phyloP scores from a whole-genome alignment of 1,140 invertebrate species.

The Parapsyche elsis region DNA sequence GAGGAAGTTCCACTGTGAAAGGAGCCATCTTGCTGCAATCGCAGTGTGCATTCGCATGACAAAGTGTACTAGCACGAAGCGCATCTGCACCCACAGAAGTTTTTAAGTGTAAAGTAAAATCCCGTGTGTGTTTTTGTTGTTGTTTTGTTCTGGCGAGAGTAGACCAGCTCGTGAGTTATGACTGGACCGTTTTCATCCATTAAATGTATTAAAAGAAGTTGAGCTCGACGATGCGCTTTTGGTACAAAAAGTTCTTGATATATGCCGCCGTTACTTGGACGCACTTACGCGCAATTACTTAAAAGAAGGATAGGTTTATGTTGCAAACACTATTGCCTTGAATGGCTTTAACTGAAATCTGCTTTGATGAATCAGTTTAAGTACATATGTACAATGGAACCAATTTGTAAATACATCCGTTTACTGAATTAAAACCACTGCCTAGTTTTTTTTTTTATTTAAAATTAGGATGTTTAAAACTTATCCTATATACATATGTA shows the following conservation, averaged over 20 bases:
- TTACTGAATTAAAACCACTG: no score
- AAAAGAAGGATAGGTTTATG: neutral
- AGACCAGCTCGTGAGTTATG: conserved; percentile 25
- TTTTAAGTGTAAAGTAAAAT: conserved; percentile 35
- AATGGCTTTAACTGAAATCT: no score
- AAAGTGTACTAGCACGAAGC: neutral
- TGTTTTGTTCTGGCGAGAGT: neutral
- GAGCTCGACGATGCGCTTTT: conserved; percentile 27
- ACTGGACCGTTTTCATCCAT: conserved; percentile 31
- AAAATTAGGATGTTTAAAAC: no score
- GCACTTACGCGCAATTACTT: neutral
- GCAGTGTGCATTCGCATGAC: neutral
- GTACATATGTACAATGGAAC: no score
- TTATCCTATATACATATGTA: no score
- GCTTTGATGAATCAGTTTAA: no score
- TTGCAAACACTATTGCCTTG: no score
- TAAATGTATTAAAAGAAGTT: conserved; percentile 36
- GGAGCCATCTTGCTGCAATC: neutral
- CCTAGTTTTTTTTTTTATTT: no score
- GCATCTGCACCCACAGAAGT: conserved; percentile 27
- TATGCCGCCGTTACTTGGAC: neutral
- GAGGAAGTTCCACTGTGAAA: no score
- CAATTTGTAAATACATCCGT: no score
- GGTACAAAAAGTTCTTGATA: conserved; percentile 20
- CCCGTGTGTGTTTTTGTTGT: conserved; percentile 1